Evolutionary conservation across 2,113 vertebrate species (phyloP).

Genomic region (Gorsachius goisagi): DNA sequence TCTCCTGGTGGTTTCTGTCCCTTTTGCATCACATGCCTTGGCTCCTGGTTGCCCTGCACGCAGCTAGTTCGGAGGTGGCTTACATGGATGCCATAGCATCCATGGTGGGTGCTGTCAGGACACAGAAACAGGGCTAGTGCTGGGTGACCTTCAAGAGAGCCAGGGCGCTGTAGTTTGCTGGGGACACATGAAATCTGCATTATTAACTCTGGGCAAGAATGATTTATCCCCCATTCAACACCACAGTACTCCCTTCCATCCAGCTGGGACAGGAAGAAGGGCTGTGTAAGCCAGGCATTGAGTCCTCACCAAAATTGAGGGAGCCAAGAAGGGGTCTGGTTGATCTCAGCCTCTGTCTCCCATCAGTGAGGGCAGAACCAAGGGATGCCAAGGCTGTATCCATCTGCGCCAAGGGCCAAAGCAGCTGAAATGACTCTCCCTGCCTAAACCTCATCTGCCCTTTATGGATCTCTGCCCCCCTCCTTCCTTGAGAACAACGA

Average conservation of each 20-base stretch:
- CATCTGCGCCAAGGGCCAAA: not conserved
- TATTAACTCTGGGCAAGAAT: not conserved
- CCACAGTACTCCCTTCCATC: not conserved
- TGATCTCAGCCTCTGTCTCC: not conserved
- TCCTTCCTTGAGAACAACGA: constrained; percentile 1
- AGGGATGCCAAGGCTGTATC: not conserved
- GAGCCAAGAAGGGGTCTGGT: not conserved
- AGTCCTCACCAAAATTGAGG: not conserved
- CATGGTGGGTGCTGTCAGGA: not conserved
- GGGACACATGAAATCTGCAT: not conserved
- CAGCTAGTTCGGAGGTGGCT: accelerated
- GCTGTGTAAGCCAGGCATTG: not conserved
- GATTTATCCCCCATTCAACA: not conserved
- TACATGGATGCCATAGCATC: accelerated
- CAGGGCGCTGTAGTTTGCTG: not conserved
- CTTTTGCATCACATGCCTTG: not conserved
- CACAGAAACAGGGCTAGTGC: accelerated
- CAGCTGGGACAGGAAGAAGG: not conserved
- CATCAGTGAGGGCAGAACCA: not conserved
- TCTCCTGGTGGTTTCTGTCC: not conserved
- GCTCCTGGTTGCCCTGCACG: not conserved
- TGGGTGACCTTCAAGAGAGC: not conserved
- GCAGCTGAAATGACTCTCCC: not conserved
- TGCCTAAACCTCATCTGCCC: not conserved
- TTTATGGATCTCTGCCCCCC: not conserved